These are phyloP conservation scores for Laticauda laticaudata DNA, from an alignment of 2,113 vertebrate species.

Conservation along the genomic window DNA sequence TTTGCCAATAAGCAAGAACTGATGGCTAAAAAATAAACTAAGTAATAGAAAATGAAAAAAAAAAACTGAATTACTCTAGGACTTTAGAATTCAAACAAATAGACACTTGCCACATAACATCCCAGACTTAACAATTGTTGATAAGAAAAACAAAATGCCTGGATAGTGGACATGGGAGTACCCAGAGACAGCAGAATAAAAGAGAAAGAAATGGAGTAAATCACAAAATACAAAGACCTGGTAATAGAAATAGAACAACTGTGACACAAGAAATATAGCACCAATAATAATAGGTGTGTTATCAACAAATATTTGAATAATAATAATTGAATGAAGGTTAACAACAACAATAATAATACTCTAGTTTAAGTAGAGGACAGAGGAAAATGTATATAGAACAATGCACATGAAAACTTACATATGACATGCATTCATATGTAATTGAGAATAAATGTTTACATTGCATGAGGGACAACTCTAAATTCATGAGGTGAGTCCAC, in stretches of 20 bases:
- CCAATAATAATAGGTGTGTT: not conserved
- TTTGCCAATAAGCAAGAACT: not conserved
- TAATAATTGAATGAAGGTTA: not conserved
- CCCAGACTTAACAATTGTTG: not conserved
- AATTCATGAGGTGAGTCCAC: not conserved
- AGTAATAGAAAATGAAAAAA: not conserved
- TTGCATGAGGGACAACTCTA: not conserved
- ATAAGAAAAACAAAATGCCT: not conserved
- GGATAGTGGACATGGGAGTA: not conserved
- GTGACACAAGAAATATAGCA: not conserved
- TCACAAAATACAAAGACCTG: not conserved
- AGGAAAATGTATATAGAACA: not conserved
- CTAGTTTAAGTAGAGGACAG: slow-evolving; percentile 26
- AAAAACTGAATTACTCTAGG: not conserved
- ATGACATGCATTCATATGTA: not conserved
- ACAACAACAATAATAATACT: slow-evolving; percentile 3
- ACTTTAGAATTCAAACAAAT: not conserved
- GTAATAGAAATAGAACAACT: not conserved
- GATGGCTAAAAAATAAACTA: not conserved
- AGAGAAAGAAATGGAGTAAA: not conserved
- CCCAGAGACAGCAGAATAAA: not conserved
- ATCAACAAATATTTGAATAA: not conserved
- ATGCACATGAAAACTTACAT: not conserved
- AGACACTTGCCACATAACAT: not conserved
- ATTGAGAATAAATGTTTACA: fast-evolving